A percentile compares a stretch with the other conserved stretches of the same genome.
These are phyloP conservation scores for Cyaniris semiargus DNA, from an alignment of 2,888 invertebrate genomes.

Conservation along the genomic window DNA sequence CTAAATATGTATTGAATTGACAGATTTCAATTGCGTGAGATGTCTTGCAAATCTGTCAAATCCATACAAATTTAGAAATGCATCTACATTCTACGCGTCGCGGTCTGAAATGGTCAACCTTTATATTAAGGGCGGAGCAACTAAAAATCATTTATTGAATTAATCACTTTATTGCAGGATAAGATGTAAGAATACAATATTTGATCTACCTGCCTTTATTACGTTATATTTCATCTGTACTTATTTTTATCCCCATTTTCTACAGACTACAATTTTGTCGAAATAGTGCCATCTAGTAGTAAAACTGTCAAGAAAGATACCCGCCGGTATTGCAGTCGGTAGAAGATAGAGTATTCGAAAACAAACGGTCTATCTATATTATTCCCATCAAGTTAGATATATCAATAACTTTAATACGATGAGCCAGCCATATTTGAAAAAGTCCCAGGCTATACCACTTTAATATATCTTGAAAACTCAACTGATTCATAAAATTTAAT, in stretches of 20 bases:
- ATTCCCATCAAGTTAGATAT: conserved; percentile 7
- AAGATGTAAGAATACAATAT: conserved; percentile 6
- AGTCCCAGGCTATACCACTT: neutral
- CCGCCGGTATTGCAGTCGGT: neutral
- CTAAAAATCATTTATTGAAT: neutral
- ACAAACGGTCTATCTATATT: conserved; percentile 23
- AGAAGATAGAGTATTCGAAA: neutral
- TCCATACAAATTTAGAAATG: too few species aligned
- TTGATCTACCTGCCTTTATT: conserved; percentile 16
- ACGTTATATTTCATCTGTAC: conserved; percentile 14
- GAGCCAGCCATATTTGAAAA: conserved; percentile 8
- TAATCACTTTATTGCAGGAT: conserved; percentile 14
- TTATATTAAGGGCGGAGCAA: neutral
- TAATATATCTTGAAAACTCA: conserved; percentile 4
- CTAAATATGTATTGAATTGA: too few species aligned
- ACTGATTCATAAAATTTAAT: conserved; percentile 3
- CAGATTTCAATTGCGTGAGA: too few species aligned
- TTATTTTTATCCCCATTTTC: neutral
- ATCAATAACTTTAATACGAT: neutral
- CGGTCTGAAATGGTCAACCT: too few species aligned
- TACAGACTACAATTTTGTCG: neutral
- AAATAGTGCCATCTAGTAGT: neutral
- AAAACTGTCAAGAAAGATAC: neutral
- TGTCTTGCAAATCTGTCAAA: too few species aligned
- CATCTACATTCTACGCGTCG: too few species aligned